A percentile compares a stretch with the other conserved stretches of the same genome.
Conservation (phyloP, 2,113 vertebrate genomes). For the Vireo altiloquus region DNA sequence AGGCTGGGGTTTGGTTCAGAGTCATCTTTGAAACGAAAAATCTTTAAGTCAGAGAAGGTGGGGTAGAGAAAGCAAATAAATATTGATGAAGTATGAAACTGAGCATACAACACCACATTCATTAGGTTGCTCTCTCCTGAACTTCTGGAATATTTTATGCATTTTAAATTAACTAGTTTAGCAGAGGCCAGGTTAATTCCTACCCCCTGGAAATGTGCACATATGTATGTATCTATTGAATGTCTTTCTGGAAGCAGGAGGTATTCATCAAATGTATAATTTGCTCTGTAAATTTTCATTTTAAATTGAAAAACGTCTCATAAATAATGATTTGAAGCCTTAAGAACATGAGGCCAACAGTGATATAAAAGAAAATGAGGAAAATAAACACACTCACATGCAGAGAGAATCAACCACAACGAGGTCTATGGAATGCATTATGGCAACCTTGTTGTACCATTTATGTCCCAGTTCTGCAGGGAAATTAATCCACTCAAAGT, state of each 20-base stretch:
- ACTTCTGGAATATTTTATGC: background rate
- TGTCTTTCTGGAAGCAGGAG: background rate
- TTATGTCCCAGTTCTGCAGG: background rate
- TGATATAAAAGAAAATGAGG: background rate
- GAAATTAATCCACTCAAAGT: background rate
- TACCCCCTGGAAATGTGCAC: background rate
- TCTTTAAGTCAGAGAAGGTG: background rate
- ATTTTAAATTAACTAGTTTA: conserved; percentile 23
- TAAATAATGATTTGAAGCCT: background rate
- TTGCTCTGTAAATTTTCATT: conserved; percentile 14
- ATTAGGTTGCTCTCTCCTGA: background rate
- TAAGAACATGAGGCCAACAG: background rate
- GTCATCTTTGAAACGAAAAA: background rate
- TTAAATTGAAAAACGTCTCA: background rate
- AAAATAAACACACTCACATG: background rate
- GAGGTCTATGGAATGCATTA: background rate
- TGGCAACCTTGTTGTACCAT: background rate
- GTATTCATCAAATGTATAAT: background rate
- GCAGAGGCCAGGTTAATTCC: conserved; percentile 2
- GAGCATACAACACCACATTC: background rate
- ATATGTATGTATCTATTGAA: background rate
- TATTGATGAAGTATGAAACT: conserved; percentile 20
- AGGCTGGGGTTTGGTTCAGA: background rate
- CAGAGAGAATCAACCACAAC: rapidly evolving
- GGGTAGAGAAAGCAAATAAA: conserved; percentile 27